Evolutionary conservation across 2,113 vertebrate genomes (phyloP), one percentile per base, ranked within the genome.

Genomic region (Callionymus lyra): DNA sequence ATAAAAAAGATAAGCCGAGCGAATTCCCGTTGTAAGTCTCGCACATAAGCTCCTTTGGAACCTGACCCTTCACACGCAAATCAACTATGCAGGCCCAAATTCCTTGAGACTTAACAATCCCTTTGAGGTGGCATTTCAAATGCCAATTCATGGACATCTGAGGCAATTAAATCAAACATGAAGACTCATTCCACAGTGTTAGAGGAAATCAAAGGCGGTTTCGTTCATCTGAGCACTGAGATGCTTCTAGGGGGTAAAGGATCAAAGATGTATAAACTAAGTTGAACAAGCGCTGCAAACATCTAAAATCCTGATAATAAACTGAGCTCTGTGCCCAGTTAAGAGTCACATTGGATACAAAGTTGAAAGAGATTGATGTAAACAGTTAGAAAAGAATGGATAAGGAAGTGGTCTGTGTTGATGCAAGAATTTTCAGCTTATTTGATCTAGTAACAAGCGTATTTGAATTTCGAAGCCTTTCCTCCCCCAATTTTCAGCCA

Each of bases 161-260:
- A 45, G 57, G 59, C 63, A 57, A 56, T 70, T 57, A 59, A 56
- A 66, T 70, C 47, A 60, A 66, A 67, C 50, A 59, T 12, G n/a
- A 44, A 19, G 54, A 71, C 44, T 56, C 19, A 34, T 59, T 68
- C 37, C 38, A 27, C 18, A 10, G 40, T 34, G 44, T 67, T 39
- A 27, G 27, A 53, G 46, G 19, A 58, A 77, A 72, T 72, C 55
- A 72, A 65, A 74, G 62, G 47, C 50, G 19, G 12, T 54, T 52
- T 47, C 34, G 46, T 48, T 64, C 50, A 62, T 31, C 43, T 56
- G 21, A 56, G 62, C 44, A 27, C 31, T 33, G 41, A 60, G 43
- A 54, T 41, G 37, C 34, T 64, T 49, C 0, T 12, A 62, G 37
- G 38, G 60, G 35, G 43, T 27, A 32, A 34, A 16, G 40, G 45